Conservation (phyloP, 2,888 invertebrate genomes). For the Chymomyza amoena region DNA sequence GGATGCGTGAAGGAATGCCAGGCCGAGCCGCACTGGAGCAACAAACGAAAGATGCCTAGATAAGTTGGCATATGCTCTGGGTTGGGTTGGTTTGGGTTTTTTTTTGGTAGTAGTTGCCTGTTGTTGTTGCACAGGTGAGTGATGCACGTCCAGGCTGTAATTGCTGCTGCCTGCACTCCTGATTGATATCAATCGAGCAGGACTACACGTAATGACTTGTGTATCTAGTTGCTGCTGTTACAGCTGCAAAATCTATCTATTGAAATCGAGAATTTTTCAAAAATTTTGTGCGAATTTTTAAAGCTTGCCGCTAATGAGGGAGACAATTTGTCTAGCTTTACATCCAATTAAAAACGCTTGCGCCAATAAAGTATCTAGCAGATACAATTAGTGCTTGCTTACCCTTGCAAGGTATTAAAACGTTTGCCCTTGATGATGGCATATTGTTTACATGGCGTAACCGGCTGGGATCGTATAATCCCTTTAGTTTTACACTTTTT, state of each 20-base stretch:
- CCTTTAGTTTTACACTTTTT: neutral
- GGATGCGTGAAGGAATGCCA: constrained; percentile 49
- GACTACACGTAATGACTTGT: neutral
- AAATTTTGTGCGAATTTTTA: neutral
- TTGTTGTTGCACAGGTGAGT: constrained; percentile 12
- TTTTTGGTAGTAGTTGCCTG: neutral
- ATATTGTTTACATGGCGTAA: constrained; percentile 1
- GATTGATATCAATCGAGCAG: neutral
- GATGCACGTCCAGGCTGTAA: neutral
- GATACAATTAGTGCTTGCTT: constrained; percentile 18
- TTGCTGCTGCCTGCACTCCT: neutral
- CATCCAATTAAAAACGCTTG: too few species aligned
- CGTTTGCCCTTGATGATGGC: neutral
- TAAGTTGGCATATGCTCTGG: neutral
- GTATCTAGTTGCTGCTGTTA: neutral
- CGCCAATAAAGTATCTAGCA: neutral
- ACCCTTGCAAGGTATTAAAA: constrained; percentile 28
- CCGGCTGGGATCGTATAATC: neutral
- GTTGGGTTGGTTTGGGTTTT: neutral
- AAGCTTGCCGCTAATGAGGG: too few species aligned
- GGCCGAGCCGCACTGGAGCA: neutral
- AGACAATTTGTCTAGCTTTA: neutral
- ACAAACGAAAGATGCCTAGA: neutral
- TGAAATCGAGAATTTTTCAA: neutral
- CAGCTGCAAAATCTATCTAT: neutral